Base-by-base conservation (phyloP, 2,888 invertebrate genomes). In the Drosophila anomelani region DNA sequence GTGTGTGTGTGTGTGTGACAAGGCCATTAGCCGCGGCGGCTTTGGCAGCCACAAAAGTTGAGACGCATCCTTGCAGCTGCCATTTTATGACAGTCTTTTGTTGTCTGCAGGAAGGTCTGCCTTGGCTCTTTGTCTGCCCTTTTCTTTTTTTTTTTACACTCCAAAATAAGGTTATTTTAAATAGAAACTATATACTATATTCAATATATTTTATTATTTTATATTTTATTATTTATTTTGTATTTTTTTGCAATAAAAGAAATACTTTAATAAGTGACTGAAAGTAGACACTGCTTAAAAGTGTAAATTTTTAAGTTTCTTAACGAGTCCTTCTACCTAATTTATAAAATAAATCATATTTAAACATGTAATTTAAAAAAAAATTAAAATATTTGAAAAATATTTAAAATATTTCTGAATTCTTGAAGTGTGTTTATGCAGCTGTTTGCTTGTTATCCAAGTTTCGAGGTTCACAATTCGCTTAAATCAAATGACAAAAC, bases 1-100 rank as follows among this genome's bases (percentile, higher is more conserved):
- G 15, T 57, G 41, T 29, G 58, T 29, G 49, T 34, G 57, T 61
- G 57, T 69, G 70, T 77, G 58, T 74, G 78, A 62, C 78, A 83
- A 77, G 63, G 83, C 85, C 85, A 85, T 81, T 85, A 81, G 83
- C 67, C 75, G 62, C 39, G 59, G 76, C 76, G 76, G 75, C 72
- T 79, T 76, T 72, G 58, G 55, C 69, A 63, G 67, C 55, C 82
- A 85, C 73, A 79, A 72, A 72, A 72, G 73, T 62, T 72, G 73
- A 72, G 66, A 51, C 59, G 67, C 64, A 43, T 54, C 54, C 74
- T 66, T 74, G 66, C 67, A 72, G 77, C 77, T 81, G 77, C 72
- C 77, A 79, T 79, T 81, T 81, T 77, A 79, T 77, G 80, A 75
- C 69, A 75, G 67, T 66, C 80, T 74, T 76, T 79, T 84, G 81